phyloP scores from a whole-genome alignment of 2,888 invertebrate genomes.

The Drosophila paracracens region DNA sequence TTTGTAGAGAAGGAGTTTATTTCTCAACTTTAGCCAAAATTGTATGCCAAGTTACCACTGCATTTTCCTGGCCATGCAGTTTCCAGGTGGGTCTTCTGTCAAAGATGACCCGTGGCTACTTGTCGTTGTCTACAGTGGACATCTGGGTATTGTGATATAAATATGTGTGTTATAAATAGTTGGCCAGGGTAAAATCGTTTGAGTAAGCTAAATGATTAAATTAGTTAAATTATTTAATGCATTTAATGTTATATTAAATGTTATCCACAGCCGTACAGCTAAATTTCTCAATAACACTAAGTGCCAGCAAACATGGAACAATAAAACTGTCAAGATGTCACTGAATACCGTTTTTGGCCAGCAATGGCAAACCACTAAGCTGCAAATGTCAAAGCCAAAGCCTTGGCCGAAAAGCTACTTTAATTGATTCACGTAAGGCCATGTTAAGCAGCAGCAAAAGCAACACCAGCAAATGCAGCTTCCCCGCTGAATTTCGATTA shows the following conservation, averaged over 20 bases:
- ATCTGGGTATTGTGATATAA: not conserved
- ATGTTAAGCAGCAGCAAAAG: slow-evolving; percentile 45
- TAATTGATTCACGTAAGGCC: slow-evolving; percentile 70
- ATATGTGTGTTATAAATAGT: not conserved
- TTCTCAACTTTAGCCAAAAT: not conserved
- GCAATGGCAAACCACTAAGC: slow-evolving; percentile 45
- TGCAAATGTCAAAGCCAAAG: slow-evolving; percentile 44
- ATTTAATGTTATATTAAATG: slow-evolving; percentile 21
- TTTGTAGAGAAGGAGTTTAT: not conserved
- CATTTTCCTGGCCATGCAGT: not conserved
- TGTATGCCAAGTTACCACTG: not conserved
- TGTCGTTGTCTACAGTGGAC: not conserved
- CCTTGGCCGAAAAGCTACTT: slow-evolving; percentile 50
- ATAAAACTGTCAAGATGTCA: slow-evolving; percentile 74
- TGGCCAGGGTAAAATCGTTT: not conserved
- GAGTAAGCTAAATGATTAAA: not conserved
- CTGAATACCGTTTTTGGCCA: slow-evolving; percentile 19
- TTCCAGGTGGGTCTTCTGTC: not conserved
- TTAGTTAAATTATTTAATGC: slow-evolving; percentile 5
- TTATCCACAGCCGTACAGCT: slow-evolving; percentile 3
- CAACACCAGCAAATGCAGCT: not conserved
- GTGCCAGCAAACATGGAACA: slow-evolving; percentile 48
- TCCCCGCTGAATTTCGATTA: slow-evolving; percentile 19
- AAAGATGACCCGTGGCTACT: not conserved
- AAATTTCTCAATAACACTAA: slow-evolving; percentile 17